These are phyloP conservation scores for Zaprionus davidi DNA, from an alignment of 1,140 invertebrate species.

Conservation along the genomic window DNA sequence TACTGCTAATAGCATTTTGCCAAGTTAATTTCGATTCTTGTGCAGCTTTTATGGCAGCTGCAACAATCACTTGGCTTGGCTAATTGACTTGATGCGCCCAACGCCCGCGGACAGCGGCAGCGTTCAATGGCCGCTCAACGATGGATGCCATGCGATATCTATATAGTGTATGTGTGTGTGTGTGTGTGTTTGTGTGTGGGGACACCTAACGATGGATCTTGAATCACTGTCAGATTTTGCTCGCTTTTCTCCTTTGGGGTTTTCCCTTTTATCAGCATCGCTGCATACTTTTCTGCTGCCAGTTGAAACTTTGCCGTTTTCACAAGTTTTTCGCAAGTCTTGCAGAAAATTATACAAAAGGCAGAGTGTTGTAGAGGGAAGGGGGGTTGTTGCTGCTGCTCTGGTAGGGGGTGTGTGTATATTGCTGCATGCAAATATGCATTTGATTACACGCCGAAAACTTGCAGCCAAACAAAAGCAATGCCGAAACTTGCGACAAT, in stretches of 20 bases:
- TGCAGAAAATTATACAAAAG: conserved; percentile 82
- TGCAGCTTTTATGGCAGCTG: conserved; percentile 62
- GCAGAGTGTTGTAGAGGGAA: conserved; percentile 39
- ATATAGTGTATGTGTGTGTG: background rate
- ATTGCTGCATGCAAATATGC: conserved; percentile 76
- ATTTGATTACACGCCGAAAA: conserved; percentile 77
- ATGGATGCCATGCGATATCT: conserved; percentile 22
- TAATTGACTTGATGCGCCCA: conserved; percentile 71
- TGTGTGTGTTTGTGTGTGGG: background rate
- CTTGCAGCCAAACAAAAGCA: conserved; percentile 74
- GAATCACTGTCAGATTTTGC: conserved; percentile 42
- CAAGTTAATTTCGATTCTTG: conserved; percentile 73
- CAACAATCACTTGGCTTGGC: conserved; percentile 36
- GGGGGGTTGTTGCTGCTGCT: background rate
- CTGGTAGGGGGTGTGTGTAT: conserved; percentile 15
- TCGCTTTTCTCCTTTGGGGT: background rate
- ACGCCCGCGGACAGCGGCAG: conserved; percentile 20
- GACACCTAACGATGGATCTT: conserved; percentile 37
- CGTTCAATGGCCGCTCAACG: conserved; percentile 55
- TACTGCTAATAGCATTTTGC: conserved; percentile 55
- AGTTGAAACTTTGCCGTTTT: conserved; percentile 70
- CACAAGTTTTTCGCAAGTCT: conserved; percentile 79
- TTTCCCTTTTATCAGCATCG: conserved; percentile 48
- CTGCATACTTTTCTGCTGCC: conserved; percentile 64
- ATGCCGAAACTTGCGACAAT: conserved; percentile 69